Conservation (phyloP, 1,140 invertebrate species). For the Nephotettix cincticeps region DNA sequence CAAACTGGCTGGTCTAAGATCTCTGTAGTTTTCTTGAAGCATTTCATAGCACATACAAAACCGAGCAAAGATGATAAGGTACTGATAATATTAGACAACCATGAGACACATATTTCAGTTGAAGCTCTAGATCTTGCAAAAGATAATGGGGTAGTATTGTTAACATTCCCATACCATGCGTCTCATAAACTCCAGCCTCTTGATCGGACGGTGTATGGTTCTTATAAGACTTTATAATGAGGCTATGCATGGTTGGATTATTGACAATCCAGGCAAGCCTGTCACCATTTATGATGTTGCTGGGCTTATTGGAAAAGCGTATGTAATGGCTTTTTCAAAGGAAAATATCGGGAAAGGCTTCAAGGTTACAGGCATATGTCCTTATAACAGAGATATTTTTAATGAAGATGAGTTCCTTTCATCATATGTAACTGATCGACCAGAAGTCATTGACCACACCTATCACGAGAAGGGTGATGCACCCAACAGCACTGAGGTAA, state of each 20-base stretch:
- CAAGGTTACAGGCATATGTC: constrained; percentile 41
- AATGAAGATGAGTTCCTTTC: constrained; percentile 43
- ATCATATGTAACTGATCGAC: background rate
- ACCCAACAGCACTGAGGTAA: no score
- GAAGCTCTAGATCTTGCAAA: background rate
- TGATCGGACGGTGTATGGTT: constrained; percentile 41
- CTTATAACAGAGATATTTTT: constrained; percentile 46
- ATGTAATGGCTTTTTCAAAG: constrained; percentile 40
- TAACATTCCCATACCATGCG: background rate
- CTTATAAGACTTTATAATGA: constrained; percentile 42
- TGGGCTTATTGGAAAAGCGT: constrained; percentile 37
- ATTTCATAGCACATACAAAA: background rate
- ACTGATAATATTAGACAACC: background rate
- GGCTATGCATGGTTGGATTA: constrained; percentile 42
- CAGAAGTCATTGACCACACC: no score
- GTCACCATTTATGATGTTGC: constrained; percentile 45
- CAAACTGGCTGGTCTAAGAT: constrained; percentile 28
- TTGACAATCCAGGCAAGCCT: constrained; percentile 38
- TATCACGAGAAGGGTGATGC: no score
- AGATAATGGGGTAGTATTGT: background rate
- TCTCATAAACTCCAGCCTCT: constrained; percentile 46
- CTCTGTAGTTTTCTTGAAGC: background rate
- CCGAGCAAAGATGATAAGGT: background rate
- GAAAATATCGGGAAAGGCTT: constrained; percentile 48
- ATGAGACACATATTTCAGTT: background rate